phyloP scores from a whole-genome alignment of 2,797 vertebrate genomes.

The Cottoperca gobio region DNA sequence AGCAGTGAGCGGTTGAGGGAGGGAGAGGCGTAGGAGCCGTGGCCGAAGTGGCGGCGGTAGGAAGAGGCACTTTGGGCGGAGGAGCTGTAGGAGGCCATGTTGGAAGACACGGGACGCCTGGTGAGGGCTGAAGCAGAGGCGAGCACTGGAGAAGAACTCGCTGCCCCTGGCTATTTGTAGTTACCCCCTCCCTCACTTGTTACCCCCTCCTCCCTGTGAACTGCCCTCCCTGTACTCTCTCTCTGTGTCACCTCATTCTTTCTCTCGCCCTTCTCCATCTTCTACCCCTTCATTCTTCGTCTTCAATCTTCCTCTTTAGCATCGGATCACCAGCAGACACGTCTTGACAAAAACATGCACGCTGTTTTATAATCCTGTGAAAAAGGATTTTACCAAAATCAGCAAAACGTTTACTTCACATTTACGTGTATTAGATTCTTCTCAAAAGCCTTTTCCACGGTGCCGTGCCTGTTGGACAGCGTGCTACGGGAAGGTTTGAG shows the following conservation, averaged over 20 bases:
- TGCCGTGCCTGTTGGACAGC: too few species aligned
- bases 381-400: too few species aligned
- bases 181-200: constrained; percentile 39
- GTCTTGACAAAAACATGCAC: too few species aligned
- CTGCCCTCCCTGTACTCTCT: constrained; percentile 8
- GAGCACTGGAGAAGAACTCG: constrained; percentile 54
- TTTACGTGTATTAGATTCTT: too few species aligned
- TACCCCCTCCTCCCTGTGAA: constrained; percentile 30
- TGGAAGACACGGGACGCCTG: constrained; percentile 83
- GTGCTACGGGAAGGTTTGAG: too few species aligned
- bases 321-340: too few species aligned
- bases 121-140: constrained; percentile 54
- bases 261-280: too few species aligned
- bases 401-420: too few species aligned
- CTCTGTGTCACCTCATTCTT: neutral
- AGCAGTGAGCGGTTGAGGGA: constrained; percentile 85
- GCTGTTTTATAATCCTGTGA: too few species aligned
- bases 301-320: neutral
- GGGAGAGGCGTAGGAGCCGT: constrained; percentile 89
- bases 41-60: constrained; percentile 91
- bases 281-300: neutral
- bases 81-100: constrained; percentile 82
- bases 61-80: constrained; percentile 89
- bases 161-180: constrained; percentile 77
- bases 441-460: too few species aligned